Base-by-base conservation (phyloP, 2,113 vertebrate genomes). In the Thunnus maccoyii region DNA sequence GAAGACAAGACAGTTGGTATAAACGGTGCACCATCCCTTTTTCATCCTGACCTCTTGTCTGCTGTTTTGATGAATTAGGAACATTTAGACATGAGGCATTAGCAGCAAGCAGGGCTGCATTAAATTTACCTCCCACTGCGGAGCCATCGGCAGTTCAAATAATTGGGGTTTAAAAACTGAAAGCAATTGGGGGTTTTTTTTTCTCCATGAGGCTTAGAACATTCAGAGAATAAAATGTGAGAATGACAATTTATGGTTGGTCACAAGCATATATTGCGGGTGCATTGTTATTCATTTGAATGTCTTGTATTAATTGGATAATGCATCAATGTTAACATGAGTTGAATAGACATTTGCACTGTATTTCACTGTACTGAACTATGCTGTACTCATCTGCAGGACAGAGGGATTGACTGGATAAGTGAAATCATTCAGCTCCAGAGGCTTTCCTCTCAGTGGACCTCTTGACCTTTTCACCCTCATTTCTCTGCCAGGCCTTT, bases 391-490 rank as follows among this genome's bases (percentile, higher is more conserved):
- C 47, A 50, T 48, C 48, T 62, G 62, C 68, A 66, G 65, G 36
- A 51, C 3, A 3, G 36, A 25, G 60, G 46, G 20, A 67, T 47
- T 11, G 63, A 71, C 68, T 63, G 55, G 14, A 62, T 68, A 4
- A 13, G 54, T 83, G 50, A 81, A 72, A 62, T 83, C 81, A 61
- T 84, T 84, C n/a, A 18, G 76, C 80, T 86, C 51, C 48, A 14
- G 71, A 74, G 56, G 66, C 44, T 82, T 75, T 66, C n/a, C 52
- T 74, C 83, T 82, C 65, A 11, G 48, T 12, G 56, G 80, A 61
- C 67, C 68, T 65, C 27, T 64, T 71, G 64, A 86, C 86, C 73
- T 84, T 82, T 78, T 72, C 58, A 36, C 64, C 78, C 69, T 66
- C 10, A 20, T 73, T 61, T 86, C 60, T 72, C 67, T 55, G 13